A percentile compares a stretch with the other conserved stretches of the same genome.
These are phyloP conservation scores for Cliona cf. orientalis DNA, from an alignment of 37 sponge, comb jelly and placozoan genomes.

Conservation along the genomic window DNA sequence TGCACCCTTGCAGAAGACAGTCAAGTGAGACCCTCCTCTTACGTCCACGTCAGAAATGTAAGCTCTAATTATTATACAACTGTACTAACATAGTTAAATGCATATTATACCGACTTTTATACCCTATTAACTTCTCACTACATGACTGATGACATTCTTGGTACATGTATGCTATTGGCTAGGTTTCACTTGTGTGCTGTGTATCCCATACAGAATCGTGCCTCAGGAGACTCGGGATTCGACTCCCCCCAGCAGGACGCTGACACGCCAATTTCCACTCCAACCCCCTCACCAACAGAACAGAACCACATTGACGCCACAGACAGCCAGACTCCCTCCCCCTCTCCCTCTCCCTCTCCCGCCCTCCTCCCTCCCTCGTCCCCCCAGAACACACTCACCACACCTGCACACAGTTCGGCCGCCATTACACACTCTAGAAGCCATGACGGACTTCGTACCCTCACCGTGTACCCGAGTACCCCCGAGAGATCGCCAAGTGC, in stretches of 20 bases:
- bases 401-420: background rate
- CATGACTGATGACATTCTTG: no score
- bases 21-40: no score
- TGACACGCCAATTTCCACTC: conserved; percentile 23
- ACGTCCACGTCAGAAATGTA: no score
- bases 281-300: background rate
- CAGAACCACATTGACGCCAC: background rate
- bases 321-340: conserved; percentile 12
- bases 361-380: background rate
- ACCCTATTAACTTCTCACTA: no score
- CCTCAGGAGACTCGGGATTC: conserved; percentile 45
- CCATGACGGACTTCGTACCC: background rate
- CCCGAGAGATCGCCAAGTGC: no score
- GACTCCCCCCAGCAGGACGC: conserved; percentile 41
- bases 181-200: background rate
- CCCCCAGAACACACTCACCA: background rate
- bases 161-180: background rate
- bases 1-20: no score
- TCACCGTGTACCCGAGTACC: background rate
- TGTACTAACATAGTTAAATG: no score
- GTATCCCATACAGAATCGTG: conserved; percentile 7
- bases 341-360: background rate
- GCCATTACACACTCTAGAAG: background rate
- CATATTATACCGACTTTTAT: no score
- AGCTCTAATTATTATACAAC: no score